These are phyloP conservation scores for Pteromalus puparum DNA, from an alignment of 1,140 invertebrate genomes.

Conservation along the genomic window DNA sequence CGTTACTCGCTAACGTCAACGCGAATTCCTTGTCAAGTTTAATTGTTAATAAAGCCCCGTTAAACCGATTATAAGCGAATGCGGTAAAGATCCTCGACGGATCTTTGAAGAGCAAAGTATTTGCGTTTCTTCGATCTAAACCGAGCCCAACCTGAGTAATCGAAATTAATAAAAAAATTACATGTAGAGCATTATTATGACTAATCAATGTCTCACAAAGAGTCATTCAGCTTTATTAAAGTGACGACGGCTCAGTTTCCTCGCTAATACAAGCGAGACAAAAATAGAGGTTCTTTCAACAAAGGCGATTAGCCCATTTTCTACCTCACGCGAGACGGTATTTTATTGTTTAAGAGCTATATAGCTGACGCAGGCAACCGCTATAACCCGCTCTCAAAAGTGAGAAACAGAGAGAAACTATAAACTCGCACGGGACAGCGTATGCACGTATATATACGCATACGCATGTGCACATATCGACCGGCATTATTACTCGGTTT, in stretches of 20 bases:
- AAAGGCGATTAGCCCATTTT: background rate
- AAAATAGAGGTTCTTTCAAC: background rate
- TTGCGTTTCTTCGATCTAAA: background rate
- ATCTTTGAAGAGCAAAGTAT: background rate
- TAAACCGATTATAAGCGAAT: background rate
- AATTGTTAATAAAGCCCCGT: background rate
- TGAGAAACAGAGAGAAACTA: background rate
- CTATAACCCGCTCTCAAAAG: no score
- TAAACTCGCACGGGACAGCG: background rate
- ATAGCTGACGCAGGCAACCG: no score
- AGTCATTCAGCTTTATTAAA: no score
- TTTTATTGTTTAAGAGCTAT: no score
- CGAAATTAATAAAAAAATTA: no score
- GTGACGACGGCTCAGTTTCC: background rate
- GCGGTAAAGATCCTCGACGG: constrained; percentile 4
- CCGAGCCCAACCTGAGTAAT: background rate
- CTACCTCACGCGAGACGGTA: no score
- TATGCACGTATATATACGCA: background rate
- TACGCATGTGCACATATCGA: background rate
- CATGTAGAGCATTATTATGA: no score
- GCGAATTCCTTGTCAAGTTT: constrained; percentile 10
- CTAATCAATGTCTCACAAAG: no score
- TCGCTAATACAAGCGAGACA: background rate
- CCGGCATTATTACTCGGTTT: background rate
- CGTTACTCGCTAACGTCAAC: constrained; percentile 8